These are phyloP conservation scores for Coracopsis vasa DNA, from an alignment of 2,113 vertebrate species.

Conservation along the genomic window DNA sequence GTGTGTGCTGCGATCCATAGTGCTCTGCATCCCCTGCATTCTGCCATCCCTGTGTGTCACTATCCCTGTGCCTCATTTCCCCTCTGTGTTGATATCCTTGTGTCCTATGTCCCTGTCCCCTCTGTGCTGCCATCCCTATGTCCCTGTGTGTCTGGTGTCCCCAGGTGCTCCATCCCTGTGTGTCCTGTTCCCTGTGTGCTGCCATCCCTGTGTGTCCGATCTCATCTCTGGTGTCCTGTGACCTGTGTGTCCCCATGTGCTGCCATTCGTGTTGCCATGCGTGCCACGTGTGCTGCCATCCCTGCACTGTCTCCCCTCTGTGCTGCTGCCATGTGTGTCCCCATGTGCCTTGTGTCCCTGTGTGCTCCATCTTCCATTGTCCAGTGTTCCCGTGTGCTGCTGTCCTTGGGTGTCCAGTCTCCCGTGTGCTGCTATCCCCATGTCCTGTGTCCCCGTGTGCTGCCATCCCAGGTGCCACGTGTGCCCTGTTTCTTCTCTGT, in stretches of 20 bases:
- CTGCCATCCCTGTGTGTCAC: neutral
- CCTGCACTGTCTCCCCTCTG: neutral
- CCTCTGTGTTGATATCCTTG: too few species aligned
- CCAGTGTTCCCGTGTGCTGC: neutral
- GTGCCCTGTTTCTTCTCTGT: too few species aligned
- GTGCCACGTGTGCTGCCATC: neutral
- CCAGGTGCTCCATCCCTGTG: neutral
- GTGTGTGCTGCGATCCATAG: neutral
- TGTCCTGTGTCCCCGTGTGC: neutral
- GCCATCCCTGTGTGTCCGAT: too few species aligned
- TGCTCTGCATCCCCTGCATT: neutral
- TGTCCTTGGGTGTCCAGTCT: neutral
- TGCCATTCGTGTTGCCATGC: neutral
- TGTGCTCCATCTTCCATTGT: neutral
- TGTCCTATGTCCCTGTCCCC: neutral
- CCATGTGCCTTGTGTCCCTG: neutral
- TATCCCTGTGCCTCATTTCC: neutral
- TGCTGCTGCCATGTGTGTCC: neutral
- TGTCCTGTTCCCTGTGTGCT: neutral
- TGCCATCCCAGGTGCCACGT: rapidly evolving
- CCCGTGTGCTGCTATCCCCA: too few species aligned
- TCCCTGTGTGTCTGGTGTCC: neutral
- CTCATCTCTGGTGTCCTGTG: too few species aligned
- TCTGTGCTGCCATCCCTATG: neutral
- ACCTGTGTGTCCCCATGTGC: too few species aligned